Percentiles rank a stretch among this genome's conserved stretches.
phyloP scores from a whole-genome alignment of 2,888 invertebrate species.

The Ommatoiulus sabulosus region DNA sequence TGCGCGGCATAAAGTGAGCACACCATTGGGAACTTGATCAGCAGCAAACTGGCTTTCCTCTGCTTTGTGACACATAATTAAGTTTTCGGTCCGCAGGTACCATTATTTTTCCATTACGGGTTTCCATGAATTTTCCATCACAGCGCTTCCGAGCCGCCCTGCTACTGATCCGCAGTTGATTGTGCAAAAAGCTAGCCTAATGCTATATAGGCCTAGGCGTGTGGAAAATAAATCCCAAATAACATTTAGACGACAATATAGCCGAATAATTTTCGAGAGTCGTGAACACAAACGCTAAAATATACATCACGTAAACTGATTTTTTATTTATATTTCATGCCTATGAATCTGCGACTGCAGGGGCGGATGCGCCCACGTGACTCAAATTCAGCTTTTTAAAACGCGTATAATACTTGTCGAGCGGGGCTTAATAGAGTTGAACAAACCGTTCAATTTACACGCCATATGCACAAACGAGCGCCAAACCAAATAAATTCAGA shows the following conservation, averaged over 20 bases:
- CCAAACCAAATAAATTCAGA: too few species aligned
- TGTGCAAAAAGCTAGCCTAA: slow-evolving; percentile 18
- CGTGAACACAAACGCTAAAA: background rate
- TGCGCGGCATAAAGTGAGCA: slow-evolving; percentile 41
- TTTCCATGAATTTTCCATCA: slow-evolving; percentile 59
- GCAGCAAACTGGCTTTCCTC: slow-evolving; percentile 57
- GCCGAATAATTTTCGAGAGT: slow-evolving; percentile 2
- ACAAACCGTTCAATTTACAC: background rate
- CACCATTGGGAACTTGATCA: slow-evolving; percentile 58
- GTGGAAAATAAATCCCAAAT: slow-evolving; percentile 30
- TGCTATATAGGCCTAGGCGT: slow-evolving; percentile 17
- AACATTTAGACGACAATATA: slow-evolving; percentile 40
- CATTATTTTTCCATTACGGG: slow-evolving; percentile 59
- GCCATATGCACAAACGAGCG: background rate
- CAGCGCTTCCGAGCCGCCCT: slow-evolving; percentile 54
- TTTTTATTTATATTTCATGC: slow-evolving; percentile 36
- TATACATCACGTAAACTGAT: slow-evolving; percentile 26
- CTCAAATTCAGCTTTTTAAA: background rate
- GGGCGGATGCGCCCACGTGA: background rate
- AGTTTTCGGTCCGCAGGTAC: slow-evolving; percentile 58
- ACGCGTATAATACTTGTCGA: background rate
- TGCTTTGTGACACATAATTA: slow-evolving; percentile 58
- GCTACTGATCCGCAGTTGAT: slow-evolving; percentile 55
- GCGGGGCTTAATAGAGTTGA: background rate
- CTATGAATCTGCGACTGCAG: slow-evolving; percentile 20